These are phyloP conservation scores for Amphipyra tragopoginis DNA, from an alignment of 2,888 invertebrate genomes.

Conservation along the genomic window DNA sequence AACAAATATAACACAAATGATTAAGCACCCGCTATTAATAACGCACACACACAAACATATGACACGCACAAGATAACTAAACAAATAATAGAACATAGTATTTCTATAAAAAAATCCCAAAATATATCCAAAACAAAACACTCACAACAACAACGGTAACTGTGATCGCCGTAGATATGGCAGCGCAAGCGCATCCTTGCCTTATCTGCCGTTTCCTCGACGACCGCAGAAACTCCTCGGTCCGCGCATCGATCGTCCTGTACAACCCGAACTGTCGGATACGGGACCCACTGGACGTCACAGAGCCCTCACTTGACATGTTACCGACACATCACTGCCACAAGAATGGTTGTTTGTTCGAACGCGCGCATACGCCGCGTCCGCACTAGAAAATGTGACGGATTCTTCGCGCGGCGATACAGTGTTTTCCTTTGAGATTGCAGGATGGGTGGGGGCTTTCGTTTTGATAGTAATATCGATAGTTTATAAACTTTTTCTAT, in stretches of 20 bases:
- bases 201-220: slow-evolving; percentile 81
- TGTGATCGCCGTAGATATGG: slow-evolving; percentile 82
- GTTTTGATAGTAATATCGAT: slow-evolving; percentile 62
- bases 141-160: slow-evolving; percentile 86
- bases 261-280: slow-evolving; percentile 83
- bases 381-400: slow-evolving; percentile 71
- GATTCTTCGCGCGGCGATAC: slow-evolving; percentile 68
- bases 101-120: background rate
- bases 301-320: slow-evolving; percentile 82
- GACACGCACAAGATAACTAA: background rate
- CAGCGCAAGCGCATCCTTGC: slow-evolving; percentile 85
- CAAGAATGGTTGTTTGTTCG: slow-evolving; percentile 55
- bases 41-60: background rate
- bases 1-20: background rate
- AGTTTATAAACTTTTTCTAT: background rate
- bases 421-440: slow-evolving; percentile 80
- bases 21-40: background rate
- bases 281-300: slow-evolving; percentile 70
- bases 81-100: background rate
- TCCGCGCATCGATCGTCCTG: slow-evolving; percentile 81
- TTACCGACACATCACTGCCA: slow-evolving; percentile 76
- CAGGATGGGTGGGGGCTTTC: slow-evolving; percentile 68
- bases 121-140: slow-evolving; percentile 45
- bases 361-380: slow-evolving; percentile 68
- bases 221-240: slow-evolving; percentile 82